A percentile compares a stretch with the other conserved stretches of the same genome.
phyloP scores from a whole-genome alignment of 2,888 invertebrate genomes.

The Subacronicta megacephala region DNA sequence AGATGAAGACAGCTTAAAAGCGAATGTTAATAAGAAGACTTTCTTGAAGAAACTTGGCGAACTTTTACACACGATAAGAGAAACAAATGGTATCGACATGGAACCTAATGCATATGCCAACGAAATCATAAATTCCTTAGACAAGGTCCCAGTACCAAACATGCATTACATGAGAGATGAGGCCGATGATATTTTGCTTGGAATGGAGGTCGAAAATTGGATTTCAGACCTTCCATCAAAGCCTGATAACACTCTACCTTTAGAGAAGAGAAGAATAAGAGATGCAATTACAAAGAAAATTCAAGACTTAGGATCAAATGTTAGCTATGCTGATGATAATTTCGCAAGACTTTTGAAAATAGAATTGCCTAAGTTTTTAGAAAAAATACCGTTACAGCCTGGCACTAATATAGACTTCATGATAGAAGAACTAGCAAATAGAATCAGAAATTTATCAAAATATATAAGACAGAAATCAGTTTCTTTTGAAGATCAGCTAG shows the following conservation, averaged over 20 bases:
- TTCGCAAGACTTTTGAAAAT: conserved; percentile 59
- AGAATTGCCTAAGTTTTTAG: conserved; percentile 63
- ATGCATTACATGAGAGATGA: conserved; percentile 68
- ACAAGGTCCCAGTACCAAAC: conserved; percentile 71
- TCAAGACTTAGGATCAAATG: conserved; percentile 62
- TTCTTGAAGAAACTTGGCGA: conserved; percentile 63
- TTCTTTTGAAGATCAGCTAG: conserved; percentile 56
- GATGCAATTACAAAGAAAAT: conserved; percentile 71
- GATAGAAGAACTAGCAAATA: conserved; percentile 69
- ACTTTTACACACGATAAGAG: conserved; percentile 65
- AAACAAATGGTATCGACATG: conserved; percentile 44
- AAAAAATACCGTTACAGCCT: conserved; percentile 62
- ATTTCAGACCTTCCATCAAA: conserved; percentile 69
- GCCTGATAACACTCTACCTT: conserved; percentile 48
- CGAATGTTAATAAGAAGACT: conserved; percentile 68
- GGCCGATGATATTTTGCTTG: conserved; percentile 72
- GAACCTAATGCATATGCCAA: conserved; percentile 48
- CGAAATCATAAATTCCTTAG: conserved; percentile 67
- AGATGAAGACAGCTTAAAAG: conserved; percentile 66
- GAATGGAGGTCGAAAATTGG: conserved; percentile 76
- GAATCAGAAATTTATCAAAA: conserved; percentile 63
- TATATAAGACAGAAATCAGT: conserved; percentile 50
- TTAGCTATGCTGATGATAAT: conserved; percentile 38
- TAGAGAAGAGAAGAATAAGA: conserved; percentile 61
- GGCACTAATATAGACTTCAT: conserved; percentile 63